Base-by-base conservation (phyloP, 2,888 invertebrate species). In the Nysson spinosus region DNA sequence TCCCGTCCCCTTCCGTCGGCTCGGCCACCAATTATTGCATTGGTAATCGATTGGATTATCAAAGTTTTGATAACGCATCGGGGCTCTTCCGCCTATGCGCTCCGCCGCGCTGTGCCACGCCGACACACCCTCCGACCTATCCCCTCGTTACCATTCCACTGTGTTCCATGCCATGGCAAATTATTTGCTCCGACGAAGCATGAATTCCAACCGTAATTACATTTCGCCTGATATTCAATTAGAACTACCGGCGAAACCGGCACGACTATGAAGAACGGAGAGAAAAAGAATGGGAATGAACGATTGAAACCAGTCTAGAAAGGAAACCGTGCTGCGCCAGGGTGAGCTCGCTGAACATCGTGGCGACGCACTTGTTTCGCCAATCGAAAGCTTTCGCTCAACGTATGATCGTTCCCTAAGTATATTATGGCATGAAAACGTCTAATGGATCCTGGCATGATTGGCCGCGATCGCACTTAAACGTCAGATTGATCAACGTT, bases 151-250 rank as follows among this genome's bases (percentile, higher is more conserved):
- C 77, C 77, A 66, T 71, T 61, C 65, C 77, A 52, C 77, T 74
- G 73, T 71, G 81, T 79, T 78, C 78, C 75, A 66, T 71, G 81
- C 77, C 75, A 73, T 76, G 78, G 83, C 83, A 83, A 86, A 86
- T 87, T 85, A 86, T 86, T 85, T 85, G 85, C 85, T 85, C 82
- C 85, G 78, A 58, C 85, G 85, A 83, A 85, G 85, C 86, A 85
- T 85, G 85, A 86, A 85, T 87, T 85, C 83, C 83, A 82, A 82
- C 82, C 83, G 83, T 86, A 85, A 86, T 86, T 86, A 86, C 85
- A 85, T 86, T 86, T 83, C 77, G 83, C 81, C 80, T 83, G 85
- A 86, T 86, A 86, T 86, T 86, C 85, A 86, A 87, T 86, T 86
- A 86, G 83, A 83, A 86, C 84, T 84, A 81, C 82, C 81, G 77